These are phyloP conservation scores for Larimichthys polyactis DNA, from an alignment of 2,113 vertebrate species.

Conservation along the genomic window DNA sequence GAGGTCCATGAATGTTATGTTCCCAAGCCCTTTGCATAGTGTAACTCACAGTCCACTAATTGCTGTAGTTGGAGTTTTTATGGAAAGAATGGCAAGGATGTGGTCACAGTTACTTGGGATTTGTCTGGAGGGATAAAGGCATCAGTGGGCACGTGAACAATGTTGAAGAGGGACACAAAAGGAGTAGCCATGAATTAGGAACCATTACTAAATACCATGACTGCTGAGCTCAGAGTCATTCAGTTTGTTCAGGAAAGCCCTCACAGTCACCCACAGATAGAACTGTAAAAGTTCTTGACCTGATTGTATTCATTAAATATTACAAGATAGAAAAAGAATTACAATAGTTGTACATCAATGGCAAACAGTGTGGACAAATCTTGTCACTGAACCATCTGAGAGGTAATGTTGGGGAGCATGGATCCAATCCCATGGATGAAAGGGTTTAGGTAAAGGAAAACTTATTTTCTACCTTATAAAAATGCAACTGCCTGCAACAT, in stretches of 20 bases:
- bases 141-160: conserved; percentile 52
- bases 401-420: background rate
- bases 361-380: background rate
- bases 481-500: background rate
- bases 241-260: conserved; percentile 13
- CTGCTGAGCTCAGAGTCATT: conserved; percentile 31
- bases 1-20: conserved; percentile 66
- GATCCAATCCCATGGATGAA: background rate
- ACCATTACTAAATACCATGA: conserved; percentile 45
- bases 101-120: conserved; percentile 62
- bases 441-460: background rate
- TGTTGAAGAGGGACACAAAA: conserved; percentile 46
- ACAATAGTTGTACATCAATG: background rate
- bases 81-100: conserved; percentile 59
- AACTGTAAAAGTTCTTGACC: conserved; percentile 3
- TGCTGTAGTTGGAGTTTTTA: conserved; percentile 59
- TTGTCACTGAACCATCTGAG: background rate
- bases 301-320: conserved; percentile 1
- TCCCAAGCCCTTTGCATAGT: conserved; percentile 69
- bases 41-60: conserved; percentile 67
- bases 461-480: no score
- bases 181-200: conserved; percentile 51
- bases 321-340: background rate
- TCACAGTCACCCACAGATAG: background rate
- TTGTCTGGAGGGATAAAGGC: conserved; percentile 58